Conservation (phyloP, 2,888 invertebrate genomes). For the Pterostichus niger region DNA sequence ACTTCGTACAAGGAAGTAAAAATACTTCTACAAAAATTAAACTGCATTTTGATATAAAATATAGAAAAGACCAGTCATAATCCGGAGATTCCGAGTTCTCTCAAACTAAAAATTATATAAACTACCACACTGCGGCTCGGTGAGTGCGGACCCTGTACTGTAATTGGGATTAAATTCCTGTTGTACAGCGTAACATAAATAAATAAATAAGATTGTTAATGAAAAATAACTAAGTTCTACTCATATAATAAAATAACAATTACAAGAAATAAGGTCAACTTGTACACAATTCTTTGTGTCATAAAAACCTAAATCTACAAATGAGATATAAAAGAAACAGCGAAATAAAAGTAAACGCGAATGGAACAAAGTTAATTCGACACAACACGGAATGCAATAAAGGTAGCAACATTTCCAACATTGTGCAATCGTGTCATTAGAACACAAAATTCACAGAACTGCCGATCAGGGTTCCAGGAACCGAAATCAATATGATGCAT, state of each 20-base stretch:
- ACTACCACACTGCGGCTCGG: too few relatives aligned
- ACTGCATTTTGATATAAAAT: too few relatives aligned
- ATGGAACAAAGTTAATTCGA: slow-evolving; percentile 29
- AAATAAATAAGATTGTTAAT: too few relatives aligned
- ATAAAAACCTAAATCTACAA: slow-evolving; percentile 27
- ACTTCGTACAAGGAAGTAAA: too few relatives aligned
- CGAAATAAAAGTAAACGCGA: slow-evolving; percentile 17
- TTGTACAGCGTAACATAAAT: too few relatives aligned
- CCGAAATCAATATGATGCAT: slow-evolving; percentile 31
- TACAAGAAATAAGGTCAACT: slow-evolving; percentile 5
- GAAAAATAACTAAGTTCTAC: neutral
- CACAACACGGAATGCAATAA: slow-evolving; percentile 42
- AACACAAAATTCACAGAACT: slow-evolving; percentile 32
- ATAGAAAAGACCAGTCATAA: too few relatives aligned
- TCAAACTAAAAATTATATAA: too few relatives aligned
- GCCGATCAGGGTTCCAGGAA: neutral
- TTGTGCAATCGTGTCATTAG: slow-evolving; percentile 38
- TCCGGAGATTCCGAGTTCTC: too few relatives aligned
- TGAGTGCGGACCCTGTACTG: too few relatives aligned
- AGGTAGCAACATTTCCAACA: neutral
- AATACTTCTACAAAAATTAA: too few relatives aligned
- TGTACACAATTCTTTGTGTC: slow-evolving; percentile 9
- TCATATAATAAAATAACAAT: slow-evolving; percentile 1
- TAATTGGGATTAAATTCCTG: too few relatives aligned
- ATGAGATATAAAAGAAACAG: slow-evolving; percentile 33